Evolutionary conservation across 2,797 vertebrate species (phyloP).

Genomic region (Pseudomugil gertrudae): DNA sequence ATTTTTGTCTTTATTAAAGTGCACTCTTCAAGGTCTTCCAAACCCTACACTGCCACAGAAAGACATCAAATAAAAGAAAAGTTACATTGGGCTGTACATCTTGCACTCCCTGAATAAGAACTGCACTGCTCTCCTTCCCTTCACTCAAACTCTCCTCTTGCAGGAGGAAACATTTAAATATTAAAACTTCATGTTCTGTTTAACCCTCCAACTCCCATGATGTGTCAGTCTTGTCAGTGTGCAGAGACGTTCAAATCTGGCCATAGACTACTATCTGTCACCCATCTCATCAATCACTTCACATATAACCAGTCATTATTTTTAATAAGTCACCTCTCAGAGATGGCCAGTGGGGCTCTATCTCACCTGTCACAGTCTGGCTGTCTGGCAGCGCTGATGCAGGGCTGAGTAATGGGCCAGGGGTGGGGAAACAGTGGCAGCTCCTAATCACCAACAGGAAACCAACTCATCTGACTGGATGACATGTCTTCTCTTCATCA

Average conservation of each 20-base stretch:
- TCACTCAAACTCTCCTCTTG: slow-evolving; percentile 9
- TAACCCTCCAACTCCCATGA: slow-evolving; percentile 12
- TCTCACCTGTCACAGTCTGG: slow-evolving; percentile 59
- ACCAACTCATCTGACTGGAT: slow-evolving; percentile 34
- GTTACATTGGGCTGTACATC: slow-evolving; percentile 32
- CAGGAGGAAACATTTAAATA: slow-evolving; percentile 46
- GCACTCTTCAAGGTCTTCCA: slow-evolving; percentile 10
- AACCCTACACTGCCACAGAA: slow-evolving; percentile 14
- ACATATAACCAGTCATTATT: slow-evolving; percentile 64
- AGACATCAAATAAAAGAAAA: slow-evolving; percentile 37
- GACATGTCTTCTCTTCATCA: slow-evolving; percentile 29
- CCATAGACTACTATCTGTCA: slow-evolving; percentile 53
- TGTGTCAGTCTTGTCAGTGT: slow-evolving; percentile 49
- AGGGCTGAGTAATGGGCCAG: slow-evolving; percentile 63
- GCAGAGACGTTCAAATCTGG: slow-evolving; percentile 54
- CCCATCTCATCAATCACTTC: slow-evolving; percentile 67
- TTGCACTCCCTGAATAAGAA: slow-evolving; percentile 48
- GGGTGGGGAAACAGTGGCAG: slow-evolving; percentile 45
- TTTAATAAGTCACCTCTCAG: slow-evolving; percentile 64
- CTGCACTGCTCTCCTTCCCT: slow-evolving; percentile 15
- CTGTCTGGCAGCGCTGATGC: slow-evolving; percentile 46
- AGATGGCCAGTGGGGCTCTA: slow-evolving; percentile 45
- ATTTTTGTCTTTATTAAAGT: background rate
- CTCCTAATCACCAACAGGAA: slow-evolving; percentile 55
- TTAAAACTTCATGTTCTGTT: slow-evolving; percentile 50